phyloP scores from a whole-genome alignment of 2,113 vertebrate genomes.

The Apteryx owenii region DNA sequence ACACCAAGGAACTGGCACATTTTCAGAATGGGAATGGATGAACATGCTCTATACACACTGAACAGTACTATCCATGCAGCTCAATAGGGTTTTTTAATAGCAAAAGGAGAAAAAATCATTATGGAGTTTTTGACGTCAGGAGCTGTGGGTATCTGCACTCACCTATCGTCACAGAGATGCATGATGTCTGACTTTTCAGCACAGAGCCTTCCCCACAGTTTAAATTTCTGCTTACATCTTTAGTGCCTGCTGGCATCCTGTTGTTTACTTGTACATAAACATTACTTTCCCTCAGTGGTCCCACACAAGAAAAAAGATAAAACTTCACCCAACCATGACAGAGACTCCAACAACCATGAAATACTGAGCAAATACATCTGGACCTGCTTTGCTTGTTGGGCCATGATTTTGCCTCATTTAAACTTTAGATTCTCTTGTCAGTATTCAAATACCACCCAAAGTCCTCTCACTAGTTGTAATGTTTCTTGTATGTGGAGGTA shows the following conservation, averaged over 20 bases:
- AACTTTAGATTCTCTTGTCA: not conserved
- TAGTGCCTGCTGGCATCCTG: not conserved
- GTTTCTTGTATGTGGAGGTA: not conserved
- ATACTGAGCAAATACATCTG: accelerated
- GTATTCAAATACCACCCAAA: not conserved
- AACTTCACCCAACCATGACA: not conserved
- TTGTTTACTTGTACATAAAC: not conserved
- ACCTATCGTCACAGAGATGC: not conserved
- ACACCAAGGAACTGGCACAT: conserved; percentile 65
- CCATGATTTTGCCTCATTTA: not conserved
- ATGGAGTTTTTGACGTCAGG: not conserved
- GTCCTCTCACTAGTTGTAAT: not conserved
- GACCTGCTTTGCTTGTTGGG: not conserved
- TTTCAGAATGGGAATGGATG: conserved; percentile 65
- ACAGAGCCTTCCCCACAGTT: not conserved
- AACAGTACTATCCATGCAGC: not conserved
- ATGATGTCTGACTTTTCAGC: not conserved
- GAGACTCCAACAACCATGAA: accelerated
- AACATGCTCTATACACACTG: conserved; percentile 2
- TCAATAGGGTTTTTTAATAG: not conserved
- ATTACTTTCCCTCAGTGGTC: not conserved
- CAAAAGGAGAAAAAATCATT: not conserved
- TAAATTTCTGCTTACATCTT: not conserved
- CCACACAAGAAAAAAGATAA: not conserved
- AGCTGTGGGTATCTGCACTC: not conserved